These are phyloP conservation scores for Coracias cyanogaster DNA, from an alignment of 2,797 vertebrate species.

Conservation along the genomic window DNA sequence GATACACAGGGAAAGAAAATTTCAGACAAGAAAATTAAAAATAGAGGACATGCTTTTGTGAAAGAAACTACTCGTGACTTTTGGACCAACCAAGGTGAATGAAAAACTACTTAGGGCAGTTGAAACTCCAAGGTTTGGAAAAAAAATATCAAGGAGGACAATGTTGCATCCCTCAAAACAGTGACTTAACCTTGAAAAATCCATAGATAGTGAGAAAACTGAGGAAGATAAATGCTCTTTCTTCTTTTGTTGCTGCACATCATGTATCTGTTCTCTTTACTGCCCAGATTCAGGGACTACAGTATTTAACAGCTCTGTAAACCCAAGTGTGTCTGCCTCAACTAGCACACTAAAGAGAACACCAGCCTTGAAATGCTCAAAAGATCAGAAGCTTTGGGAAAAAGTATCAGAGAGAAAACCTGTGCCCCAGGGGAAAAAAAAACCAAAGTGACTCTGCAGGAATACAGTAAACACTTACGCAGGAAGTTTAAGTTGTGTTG, in stretches of 20 bases:
- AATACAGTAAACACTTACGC: background rate
- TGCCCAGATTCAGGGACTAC: background rate
- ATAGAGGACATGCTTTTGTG: background rate
- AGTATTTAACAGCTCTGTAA: background rate
- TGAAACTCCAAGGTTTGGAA: background rate
- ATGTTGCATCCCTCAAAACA: accelerated
- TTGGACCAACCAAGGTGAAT: background rate
- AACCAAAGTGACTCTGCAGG: background rate
- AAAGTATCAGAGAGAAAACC: background rate
- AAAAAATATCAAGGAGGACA: background rate
- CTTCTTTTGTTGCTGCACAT: background rate
- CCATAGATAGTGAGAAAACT: background rate
- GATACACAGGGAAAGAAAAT: background rate
- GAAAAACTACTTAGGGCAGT: background rate
- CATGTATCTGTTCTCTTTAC: background rate
- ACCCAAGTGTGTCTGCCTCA: background rate
- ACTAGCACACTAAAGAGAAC: background rate
- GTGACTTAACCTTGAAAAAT: background rate
- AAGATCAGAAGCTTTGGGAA: background rate
- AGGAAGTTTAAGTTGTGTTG: background rate
- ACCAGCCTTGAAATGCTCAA: background rate
- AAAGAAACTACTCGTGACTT: background rate
- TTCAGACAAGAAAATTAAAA: background rate
- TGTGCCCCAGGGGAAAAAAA: accelerated
- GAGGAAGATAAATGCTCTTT: background rate